These are phyloP conservation scores for Pseudomugil gertrudae DNA, from an alignment of 2,797 vertebrate genomes.

Conservation along the genomic window DNA sequence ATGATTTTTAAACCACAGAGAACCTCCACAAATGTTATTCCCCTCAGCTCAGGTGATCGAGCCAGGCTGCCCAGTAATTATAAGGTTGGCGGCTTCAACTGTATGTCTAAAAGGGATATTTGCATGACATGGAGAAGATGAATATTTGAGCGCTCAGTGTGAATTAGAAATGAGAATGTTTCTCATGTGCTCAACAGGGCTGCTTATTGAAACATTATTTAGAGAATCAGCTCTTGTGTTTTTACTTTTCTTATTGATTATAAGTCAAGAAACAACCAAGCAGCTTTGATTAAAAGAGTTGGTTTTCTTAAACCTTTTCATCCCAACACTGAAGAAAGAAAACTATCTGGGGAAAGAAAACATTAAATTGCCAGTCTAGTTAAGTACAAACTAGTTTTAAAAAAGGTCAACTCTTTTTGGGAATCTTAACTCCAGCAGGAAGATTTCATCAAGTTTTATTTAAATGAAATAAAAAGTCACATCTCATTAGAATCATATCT, in stretches of 20 bases:
- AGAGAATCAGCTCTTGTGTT: background rate
- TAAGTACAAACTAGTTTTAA: background rate
- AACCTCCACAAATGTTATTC: slow-evolving; percentile 9
- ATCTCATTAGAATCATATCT: too few species aligned
- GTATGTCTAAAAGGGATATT: slow-evolving; percentile 1
- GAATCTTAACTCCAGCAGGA: background rate
- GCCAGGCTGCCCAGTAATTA: background rate
- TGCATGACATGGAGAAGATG: background rate
- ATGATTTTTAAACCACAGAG: slow-evolving; percentile 19
- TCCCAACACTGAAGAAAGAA: background rate
- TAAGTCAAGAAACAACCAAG: background rate
- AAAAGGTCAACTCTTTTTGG: background rate
- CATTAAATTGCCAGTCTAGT: background rate
- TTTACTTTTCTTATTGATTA: background rate
- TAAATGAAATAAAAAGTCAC: background rate
- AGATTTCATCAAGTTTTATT: background rate
- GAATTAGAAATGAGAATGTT: background rate
- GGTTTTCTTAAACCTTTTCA: slow-evolving; percentile 5
- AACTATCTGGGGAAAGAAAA: background rate
- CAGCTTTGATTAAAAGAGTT: background rate
- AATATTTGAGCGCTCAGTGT: background rate
- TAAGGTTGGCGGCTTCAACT: slow-evolving; percentile 4
- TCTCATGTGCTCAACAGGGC: slow-evolving; percentile 7
- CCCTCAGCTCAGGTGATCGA: slow-evolving; percentile 20
- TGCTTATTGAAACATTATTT: slow-evolving; percentile 1